phyloP scores from a whole-genome alignment of 2,113 vertebrate species.

The Leucosticte australis region DNA sequence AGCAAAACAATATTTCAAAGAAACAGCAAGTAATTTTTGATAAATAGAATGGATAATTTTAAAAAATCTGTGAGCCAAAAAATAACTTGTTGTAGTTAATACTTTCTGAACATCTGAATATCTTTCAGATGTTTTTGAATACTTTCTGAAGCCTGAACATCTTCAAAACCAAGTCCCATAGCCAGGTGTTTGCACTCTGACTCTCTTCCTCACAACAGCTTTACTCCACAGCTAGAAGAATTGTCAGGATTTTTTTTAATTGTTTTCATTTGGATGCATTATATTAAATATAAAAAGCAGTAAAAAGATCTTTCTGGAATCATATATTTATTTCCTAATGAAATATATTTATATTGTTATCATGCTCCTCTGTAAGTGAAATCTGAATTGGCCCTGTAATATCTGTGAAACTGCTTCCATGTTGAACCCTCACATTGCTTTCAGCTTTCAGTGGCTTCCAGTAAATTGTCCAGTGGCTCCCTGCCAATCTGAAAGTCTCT shows the following conservation, averaged over 20 bases:
- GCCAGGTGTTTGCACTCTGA: background rate
- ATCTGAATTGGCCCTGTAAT: background rate
- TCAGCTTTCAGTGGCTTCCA: slow-evolving; percentile 44
- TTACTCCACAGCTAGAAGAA: background rate
- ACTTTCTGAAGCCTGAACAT: background rate
- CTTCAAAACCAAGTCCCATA: background rate
- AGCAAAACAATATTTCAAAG: background rate
- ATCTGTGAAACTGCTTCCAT: slow-evolving; percentile 45
- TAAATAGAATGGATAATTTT: background rate
- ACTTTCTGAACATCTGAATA: background rate
- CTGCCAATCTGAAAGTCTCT: slow-evolving; percentile 62
- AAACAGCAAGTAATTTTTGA: background rate
- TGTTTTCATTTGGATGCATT: background rate
- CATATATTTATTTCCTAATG: background rate
- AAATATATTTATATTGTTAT: background rate
- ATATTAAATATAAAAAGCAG: background rate
- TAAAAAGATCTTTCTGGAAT: background rate
- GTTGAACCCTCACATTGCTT: background rate
- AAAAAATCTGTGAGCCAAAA: background rate
- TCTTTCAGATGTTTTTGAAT: too few relatives aligned
- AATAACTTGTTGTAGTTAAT: background rate
- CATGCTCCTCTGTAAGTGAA: background rate
- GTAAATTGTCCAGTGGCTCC: slow-evolving; percentile 41
- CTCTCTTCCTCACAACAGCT: background rate
- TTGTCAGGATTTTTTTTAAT: background rate